Conservation (phyloP, 1,140 invertebrate species). For the Drosophila malerkotliana region DNA sequence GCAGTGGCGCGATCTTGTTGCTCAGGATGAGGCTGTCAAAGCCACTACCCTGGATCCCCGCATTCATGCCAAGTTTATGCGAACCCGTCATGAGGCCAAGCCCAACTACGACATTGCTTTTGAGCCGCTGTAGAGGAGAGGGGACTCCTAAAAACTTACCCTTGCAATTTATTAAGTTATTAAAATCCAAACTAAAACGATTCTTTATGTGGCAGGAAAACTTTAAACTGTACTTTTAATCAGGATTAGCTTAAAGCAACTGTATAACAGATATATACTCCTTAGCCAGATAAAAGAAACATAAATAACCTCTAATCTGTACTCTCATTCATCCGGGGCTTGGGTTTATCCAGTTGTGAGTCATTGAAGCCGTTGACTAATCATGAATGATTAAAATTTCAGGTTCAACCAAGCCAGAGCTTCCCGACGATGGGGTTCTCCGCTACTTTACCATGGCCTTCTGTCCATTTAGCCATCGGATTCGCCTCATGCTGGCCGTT, state of each 20-base stretch:
- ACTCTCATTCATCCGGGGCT: neutral
- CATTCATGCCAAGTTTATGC: conserved; percentile 89
- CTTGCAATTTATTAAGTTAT: conserved; percentile 11
- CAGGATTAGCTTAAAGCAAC: conserved; percentile 5
- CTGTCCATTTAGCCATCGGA: conserved; percentile 94
- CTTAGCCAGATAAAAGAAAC: conserved; percentile 21
- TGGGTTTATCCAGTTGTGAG: neutral
- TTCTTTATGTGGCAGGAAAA: too few relatives aligned
- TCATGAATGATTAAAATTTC: neutral
- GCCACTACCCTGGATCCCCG: conserved; percentile 87
- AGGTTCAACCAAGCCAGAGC: conserved; percentile 88
- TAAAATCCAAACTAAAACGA: conserved; percentile 2
- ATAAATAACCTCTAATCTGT: neutral
- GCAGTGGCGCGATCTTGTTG: conserved; percentile 89
- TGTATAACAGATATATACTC: conserved; percentile 9
- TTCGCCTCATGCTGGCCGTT: conserved; percentile 90
- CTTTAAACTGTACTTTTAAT: neutral
- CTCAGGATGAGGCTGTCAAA: conserved; percentile 89
- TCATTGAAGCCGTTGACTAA: neutral
- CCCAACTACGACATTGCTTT: conserved; percentile 88
- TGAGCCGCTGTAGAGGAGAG: conserved; percentile 17
- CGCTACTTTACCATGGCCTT: conserved; percentile 94
- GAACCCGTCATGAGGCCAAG: conserved; percentile 86
- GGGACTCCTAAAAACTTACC: neutral
- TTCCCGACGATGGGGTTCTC: conserved; percentile 87